Percentiles rank a stretch among this genome's conserved stretches.
Evolutionary conservation across 2,113 vertebrate species (phyloP).

Genomic region (Semicossyphus pulcher): DNA sequence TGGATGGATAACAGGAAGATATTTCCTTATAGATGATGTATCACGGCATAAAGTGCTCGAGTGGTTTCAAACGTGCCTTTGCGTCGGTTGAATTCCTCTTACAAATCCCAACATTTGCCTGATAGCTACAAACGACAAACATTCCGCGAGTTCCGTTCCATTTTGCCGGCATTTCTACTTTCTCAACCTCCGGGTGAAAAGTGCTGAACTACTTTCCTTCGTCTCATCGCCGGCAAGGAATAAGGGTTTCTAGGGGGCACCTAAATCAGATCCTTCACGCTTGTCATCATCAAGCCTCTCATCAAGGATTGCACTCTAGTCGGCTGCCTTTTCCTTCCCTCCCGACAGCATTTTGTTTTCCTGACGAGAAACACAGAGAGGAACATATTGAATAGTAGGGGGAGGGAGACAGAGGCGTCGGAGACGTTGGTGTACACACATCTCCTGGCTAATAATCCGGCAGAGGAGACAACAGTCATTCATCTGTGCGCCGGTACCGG

Average conservation of each 20-base stretch:
- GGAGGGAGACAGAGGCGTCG: slow-evolving; percentile 22
- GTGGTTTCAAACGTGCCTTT: slow-evolving; percentile 1
- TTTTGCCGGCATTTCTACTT: background rate
- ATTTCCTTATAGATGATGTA: slow-evolving; percentile 44
- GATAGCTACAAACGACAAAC: slow-evolving; percentile 33
- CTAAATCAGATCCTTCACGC: slow-evolving; percentile 65
- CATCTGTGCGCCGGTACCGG: slow-evolving; percentile 60
- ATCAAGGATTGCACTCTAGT: slow-evolving; percentile 60
- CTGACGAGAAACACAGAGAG: slow-evolving; percentile 71
- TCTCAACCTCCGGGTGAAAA: slow-evolving; percentile 50
- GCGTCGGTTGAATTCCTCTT: slow-evolving; percentile 20
- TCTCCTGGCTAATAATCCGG: slow-evolving; percentile 74
- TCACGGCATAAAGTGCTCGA: slow-evolving; percentile 7
- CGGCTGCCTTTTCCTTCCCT: slow-evolving; percentile 37
- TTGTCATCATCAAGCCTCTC: slow-evolving; percentile 73
- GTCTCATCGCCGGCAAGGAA: slow-evolving; percentile 57
- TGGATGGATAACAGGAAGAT: slow-evolving; percentile 34
- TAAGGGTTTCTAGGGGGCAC: slow-evolving; percentile 60
- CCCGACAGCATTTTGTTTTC: slow-evolving; percentile 74
- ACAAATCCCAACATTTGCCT: slow-evolving; percentile 44
- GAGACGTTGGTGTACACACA: slow-evolving; percentile 47
- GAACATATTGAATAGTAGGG: slow-evolving; percentile 58
- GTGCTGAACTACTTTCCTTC: slow-evolving; percentile 43
- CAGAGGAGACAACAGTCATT: slow-evolving; percentile 76
- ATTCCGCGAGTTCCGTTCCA: background rate